Evolutionary conservation across 2,113 vertebrate genomes (phyloP).

Genomic region (Chionodraco myersi): DNA sequence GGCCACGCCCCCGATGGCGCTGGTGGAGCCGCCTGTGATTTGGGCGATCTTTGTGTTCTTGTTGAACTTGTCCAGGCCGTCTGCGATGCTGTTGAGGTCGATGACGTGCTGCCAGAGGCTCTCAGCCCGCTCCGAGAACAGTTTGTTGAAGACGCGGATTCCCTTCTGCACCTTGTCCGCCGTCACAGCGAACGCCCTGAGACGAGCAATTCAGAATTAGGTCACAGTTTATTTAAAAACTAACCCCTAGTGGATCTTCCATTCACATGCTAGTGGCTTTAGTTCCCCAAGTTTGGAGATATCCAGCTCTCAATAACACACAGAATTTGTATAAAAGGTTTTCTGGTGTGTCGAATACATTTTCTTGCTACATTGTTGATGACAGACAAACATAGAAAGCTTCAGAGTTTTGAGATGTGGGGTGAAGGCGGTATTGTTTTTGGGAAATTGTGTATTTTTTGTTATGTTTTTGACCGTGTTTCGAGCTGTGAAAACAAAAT

Average conservation of each 20-base stretch:
- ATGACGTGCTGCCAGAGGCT: constrained; percentile 84
- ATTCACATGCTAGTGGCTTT: neutral
- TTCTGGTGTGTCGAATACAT: no score
- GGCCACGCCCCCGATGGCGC: constrained; percentile 81
- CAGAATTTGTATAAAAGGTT: neutral
- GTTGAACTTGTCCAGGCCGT: constrained; percentile 83
- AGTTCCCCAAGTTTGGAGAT: neutral
- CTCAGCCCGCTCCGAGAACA: constrained; percentile 82
- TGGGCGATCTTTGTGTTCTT: constrained; percentile 85
- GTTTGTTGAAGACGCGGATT: constrained; percentile 84
- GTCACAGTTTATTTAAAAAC: neutral
- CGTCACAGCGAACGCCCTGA: constrained; percentile 82
- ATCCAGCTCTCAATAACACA: neutral
- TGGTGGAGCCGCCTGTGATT: constrained; percentile 85
- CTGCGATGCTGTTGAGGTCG: constrained; percentile 79
- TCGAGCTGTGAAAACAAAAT: no score
- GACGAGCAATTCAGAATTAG: neutral
- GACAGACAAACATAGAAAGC: no score
- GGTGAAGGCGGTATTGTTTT: no score
- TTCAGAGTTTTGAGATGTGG: no score
- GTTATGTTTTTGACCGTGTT: no score
- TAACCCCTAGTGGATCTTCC: neutral
- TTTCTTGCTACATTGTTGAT: no score
- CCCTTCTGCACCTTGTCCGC: constrained; percentile 82
- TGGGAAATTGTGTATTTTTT: no score